Percentiles rank a stretch among this genome's conserved stretches.
These are phyloP conservation scores for Platycheirus rosarum DNA, from an alignment of 2,888 invertebrate genomes.

Conservation along the genomic window DNA sequence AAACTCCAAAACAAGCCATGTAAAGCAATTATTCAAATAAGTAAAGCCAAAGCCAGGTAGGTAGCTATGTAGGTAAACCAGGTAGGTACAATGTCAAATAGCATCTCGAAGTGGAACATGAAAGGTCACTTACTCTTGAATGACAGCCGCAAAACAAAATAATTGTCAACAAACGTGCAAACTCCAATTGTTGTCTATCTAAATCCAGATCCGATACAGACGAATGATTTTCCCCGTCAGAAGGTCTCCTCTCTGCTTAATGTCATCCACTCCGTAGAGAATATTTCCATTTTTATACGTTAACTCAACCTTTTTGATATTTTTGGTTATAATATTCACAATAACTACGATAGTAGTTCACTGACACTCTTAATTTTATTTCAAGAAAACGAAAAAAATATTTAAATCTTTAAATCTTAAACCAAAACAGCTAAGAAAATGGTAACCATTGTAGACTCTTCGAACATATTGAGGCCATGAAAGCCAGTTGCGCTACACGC, in stretches of 20 bases:
- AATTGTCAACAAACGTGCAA: conserved; percentile 34
- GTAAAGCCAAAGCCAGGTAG: too few relatives aligned
- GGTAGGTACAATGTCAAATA: conserved; percentile 31
- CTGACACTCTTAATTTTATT: not conserved
- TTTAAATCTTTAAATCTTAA: conserved; percentile 13
- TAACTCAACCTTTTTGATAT: conserved; percentile 25
- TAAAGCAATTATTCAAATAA: too few relatives aligned
- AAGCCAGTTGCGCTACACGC: conserved; percentile 20
- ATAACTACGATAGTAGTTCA: not conserved
- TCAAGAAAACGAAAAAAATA: too few relatives aligned
- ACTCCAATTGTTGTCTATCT: conserved; percentile 28
- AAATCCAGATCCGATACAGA: not conserved
- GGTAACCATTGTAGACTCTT: not conserved
- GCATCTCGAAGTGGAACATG: conserved; percentile 19
- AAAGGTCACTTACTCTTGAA: conserved; percentile 53
- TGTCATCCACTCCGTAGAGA: conserved; percentile 25
- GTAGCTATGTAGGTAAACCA: not conserved
- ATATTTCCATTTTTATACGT: conserved; percentile 34
- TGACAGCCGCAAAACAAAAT: conserved; percentile 39
- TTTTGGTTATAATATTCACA: not conserved
- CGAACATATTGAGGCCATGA: conserved; percentile 21
- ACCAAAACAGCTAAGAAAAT: not conserved
- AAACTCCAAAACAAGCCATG: not conserved
- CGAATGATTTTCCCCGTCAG: conserved; percentile 23
- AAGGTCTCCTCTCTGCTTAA: conserved; percentile 32